These are phyloP conservation scores for Cacatua alba DNA, from an alignment of 2,113 vertebrate genomes.

Conservation along the genomic window DNA sequence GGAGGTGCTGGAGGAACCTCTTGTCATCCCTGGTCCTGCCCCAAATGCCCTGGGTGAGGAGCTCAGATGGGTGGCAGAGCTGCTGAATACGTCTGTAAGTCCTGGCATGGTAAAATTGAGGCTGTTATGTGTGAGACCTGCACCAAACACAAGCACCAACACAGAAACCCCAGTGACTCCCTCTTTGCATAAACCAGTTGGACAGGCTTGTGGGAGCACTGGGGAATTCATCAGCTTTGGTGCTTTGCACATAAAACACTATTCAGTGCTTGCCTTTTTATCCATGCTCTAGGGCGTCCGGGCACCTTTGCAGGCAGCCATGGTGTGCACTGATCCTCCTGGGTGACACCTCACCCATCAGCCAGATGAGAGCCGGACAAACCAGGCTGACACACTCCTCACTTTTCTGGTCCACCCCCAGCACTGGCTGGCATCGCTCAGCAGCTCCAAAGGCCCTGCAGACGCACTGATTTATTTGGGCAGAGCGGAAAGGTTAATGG, in stretches of 20 bases:
- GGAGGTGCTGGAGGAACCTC: neutral
- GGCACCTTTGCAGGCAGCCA: neutral
- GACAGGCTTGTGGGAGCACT: neutral
- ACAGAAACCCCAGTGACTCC: neutral
- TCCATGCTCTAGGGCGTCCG: neutral
- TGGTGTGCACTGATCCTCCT: neutral
- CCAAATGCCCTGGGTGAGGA: neutral
- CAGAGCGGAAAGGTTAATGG: neutral
- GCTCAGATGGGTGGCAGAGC: neutral
- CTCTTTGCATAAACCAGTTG: neutral
- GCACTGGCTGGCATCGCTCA: neutral
- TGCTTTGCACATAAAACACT: neutral
- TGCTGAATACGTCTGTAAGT: neutral
- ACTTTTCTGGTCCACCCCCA: rapidly evolving
- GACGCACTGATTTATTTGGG: neutral
- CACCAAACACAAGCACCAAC: neutral
- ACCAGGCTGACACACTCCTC: neutral
- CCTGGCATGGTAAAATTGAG: neutral
- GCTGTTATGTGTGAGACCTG: neutral
- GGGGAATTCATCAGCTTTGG: neutral
- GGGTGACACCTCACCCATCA: neutral
- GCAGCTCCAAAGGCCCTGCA: neutral
- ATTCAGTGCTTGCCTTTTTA: neutral
- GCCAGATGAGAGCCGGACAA: neutral
- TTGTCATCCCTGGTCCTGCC: neutral